phyloP scores from a whole-genome alignment of 1,140 invertebrate genomes.

The Mizuhopecten yessoensis region DNA sequence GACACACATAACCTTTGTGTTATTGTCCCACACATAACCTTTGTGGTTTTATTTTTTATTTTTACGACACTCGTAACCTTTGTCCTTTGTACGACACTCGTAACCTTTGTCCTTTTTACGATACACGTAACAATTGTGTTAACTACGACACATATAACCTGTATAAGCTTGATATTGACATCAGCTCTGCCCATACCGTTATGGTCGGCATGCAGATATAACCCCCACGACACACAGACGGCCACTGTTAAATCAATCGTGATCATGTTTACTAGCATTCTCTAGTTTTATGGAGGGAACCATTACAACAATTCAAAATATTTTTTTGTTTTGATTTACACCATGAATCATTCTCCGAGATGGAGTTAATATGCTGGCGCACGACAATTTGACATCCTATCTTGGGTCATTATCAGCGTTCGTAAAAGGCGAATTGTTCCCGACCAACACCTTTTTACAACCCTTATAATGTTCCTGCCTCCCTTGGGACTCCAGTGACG shows the following conservation, averaged over 20 bases:
- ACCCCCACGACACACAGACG: background rate
- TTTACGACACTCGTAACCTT: too few relatives aligned
- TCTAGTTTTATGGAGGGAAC: constrained; percentile 4
- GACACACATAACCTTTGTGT: too few relatives aligned
- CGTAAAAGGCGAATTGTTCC: constrained; percentile 22
- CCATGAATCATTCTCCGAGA: background rate
- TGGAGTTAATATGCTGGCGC: background rate
- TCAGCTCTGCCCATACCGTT: background rate
- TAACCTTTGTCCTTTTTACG: background rate
- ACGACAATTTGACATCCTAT: constrained; percentile 8
- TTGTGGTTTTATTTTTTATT: too few relatives aligned
- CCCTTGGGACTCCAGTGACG: background rate
- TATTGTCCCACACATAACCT: too few relatives aligned
- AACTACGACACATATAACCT: background rate
- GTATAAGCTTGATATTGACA: background rate
- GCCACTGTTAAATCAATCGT: background rate
- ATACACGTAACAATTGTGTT: background rate
- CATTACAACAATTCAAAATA: constrained; percentile 24
- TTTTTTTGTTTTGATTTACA: constrained; percentile 30
- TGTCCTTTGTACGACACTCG: too few relatives aligned
- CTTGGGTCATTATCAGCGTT: background rate
- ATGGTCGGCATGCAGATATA: background rate
- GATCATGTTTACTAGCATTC: background rate
- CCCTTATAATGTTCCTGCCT: background rate
- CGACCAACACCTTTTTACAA: constrained; percentile 10